Conservation (phyloP, 2,797 vertebrate genomes). For the Phylloscopus collybita region DNA sequence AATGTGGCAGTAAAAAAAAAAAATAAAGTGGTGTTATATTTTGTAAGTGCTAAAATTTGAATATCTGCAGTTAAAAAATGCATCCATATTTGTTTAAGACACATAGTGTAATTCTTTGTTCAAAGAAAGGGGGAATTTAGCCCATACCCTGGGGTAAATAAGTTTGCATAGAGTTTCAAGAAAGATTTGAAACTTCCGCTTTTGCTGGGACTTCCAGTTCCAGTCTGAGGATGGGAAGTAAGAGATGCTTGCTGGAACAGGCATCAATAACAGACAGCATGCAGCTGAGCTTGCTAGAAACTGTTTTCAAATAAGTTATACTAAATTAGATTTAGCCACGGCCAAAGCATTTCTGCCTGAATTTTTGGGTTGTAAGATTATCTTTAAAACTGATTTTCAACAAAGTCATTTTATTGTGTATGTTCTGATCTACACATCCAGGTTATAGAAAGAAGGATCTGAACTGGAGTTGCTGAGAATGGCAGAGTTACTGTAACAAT, state of each 20-base stretch:
- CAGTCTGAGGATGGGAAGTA: not conserved
- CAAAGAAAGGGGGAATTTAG: not conserved
- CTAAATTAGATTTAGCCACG: not conserved
- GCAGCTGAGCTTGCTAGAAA: not conserved
- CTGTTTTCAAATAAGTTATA: not conserved
- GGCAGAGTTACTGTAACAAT: not conserved
- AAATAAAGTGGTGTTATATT: not conserved
- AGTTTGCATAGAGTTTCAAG: not conserved
- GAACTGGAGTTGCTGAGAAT: not conserved
- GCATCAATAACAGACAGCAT: not conserved
- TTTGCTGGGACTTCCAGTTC: not conserved
- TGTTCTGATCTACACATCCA: not conserved
- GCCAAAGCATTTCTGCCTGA: not conserved
- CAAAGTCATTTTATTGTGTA: not conserved
- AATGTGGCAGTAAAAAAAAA: not conserved
- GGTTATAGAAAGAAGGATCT: not conserved
- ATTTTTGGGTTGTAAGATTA: not conserved
- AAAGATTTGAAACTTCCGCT: not conserved
- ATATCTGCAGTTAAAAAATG: not conserved
- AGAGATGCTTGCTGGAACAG: not conserved
- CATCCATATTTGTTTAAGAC: not conserved
- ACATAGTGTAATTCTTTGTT: not conserved
- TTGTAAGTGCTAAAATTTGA: not conserved
- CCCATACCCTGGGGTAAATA: not conserved
- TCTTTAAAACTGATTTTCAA: not conserved